Percentiles rank a stretch among this genome's conserved stretches.
phyloP scores from a whole-genome alignment of 1,140 invertebrate species.

The Drosophila murphyi region DNA sequence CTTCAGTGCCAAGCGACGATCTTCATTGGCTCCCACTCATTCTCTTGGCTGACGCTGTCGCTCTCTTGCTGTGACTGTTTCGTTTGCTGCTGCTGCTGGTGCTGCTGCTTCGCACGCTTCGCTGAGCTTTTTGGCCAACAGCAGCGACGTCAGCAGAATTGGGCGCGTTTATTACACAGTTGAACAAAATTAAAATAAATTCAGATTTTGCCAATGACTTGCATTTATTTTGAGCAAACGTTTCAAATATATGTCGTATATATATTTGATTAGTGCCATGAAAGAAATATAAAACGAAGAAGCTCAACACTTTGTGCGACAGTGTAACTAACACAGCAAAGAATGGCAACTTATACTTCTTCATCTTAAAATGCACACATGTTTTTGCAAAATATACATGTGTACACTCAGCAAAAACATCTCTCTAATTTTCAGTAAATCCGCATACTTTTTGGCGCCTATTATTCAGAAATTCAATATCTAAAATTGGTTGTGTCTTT shows the following conservation, averaged over 20 bases:
- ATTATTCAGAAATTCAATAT: no score
- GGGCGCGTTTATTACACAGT: slow-evolving; percentile 44
- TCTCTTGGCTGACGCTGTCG: slow-evolving; percentile 4
- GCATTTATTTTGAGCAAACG: no score
- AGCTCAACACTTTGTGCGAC: slow-evolving; percentile 1
- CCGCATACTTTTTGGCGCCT: no score
- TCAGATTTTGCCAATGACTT: background rate
- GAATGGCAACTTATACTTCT: background rate
- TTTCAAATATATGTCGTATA: no score
- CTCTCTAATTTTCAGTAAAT: no score
- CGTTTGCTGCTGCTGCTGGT: background rate
- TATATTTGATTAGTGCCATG: no score
- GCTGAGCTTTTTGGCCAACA: slow-evolving; percentile 69
- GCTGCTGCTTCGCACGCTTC: slow-evolving; percentile 49
- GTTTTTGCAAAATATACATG: background rate
- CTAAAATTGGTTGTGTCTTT: no score
- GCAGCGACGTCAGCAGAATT: slow-evolving; percentile 38
- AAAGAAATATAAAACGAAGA: no score
- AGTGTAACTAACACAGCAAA: background rate
- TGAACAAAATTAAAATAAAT: slow-evolving; percentile 6
- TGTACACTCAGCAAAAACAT: no score
- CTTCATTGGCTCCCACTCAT: slow-evolving; percentile 17
- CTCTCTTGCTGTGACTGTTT: background rate
- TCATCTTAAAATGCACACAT: background rate
- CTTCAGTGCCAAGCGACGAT: slow-evolving; percentile 23